These are phyloP conservation scores for Orcinus orca DNA, from an alignment of 2,113 vertebrate genomes.

Conservation along the genomic window DNA sequence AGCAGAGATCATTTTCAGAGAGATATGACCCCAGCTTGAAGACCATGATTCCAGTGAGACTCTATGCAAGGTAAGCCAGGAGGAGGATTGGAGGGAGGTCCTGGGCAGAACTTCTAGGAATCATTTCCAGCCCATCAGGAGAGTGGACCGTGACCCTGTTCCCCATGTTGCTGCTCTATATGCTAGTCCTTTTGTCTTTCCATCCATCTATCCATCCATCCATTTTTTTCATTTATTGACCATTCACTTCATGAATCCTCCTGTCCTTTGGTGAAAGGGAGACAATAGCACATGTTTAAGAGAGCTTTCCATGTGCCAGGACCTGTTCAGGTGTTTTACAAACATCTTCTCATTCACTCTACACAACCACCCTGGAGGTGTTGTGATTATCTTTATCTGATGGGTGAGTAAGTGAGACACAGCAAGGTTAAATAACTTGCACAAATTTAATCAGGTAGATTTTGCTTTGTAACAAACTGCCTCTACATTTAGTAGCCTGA, in stretches of 20 bases:
- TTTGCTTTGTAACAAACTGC: background rate
- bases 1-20: constrained; percentile 50
- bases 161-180: fast-evolving
- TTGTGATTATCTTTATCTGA: background rate
- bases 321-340: background rate
- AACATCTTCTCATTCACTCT: background rate
- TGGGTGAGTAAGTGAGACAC: background rate
- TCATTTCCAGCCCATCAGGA: background rate
- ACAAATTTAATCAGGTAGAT: background rate
- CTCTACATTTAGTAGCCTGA: background rate
- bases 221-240: background rate
- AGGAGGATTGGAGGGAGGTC: background rate
- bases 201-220: background rate
- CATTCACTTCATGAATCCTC: background rate
- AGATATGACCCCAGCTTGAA: constrained; percentile 84
- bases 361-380: background rate
- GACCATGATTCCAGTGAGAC: constrained; percentile 79
- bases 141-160: background rate
- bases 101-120: background rate
- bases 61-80: constrained; percentile 66
- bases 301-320: background rate
- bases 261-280: background rate
- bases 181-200: background rate
- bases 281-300: background rate
- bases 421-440: background rate